Conservation (phyloP, 2,113 vertebrate species). For the Podarcis raffonei region DNA sequence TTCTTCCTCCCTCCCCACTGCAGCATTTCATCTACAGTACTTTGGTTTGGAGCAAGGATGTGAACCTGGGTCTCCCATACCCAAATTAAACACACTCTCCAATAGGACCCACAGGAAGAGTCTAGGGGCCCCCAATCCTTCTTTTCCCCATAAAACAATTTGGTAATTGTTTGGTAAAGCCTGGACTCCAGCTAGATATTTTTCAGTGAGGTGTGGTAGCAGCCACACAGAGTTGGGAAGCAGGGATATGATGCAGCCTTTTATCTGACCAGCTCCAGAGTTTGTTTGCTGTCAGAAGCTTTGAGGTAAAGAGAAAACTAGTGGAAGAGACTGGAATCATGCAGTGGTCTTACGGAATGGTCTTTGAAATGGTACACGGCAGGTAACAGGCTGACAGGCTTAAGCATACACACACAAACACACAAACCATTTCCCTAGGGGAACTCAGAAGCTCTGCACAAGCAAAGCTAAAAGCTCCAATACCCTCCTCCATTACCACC, state of each 20-base stretch:
- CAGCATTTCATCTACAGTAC: no score
- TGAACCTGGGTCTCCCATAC: not conserved
- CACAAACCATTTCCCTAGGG: no score
- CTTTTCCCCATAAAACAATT: not conserved
- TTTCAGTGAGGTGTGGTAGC: not conserved
- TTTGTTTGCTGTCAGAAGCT: not conserved
- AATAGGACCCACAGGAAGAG: not conserved
- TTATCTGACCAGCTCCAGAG: not conserved
- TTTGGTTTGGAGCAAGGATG: not conserved
- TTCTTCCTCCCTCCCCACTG: no score
- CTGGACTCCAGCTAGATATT: constrained; percentile 6
- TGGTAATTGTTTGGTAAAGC: no score
- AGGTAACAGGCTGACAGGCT: not conserved
- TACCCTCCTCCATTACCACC: not conserved
- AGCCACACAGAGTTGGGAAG: not conserved
- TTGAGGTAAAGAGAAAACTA: not conserved
- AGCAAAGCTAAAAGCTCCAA: no score
- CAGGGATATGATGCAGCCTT: not conserved
- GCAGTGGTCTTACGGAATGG: not conserved
- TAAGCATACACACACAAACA: not conserved
- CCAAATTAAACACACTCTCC: not conserved
- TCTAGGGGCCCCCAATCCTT: not conserved
- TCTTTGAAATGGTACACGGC: not conserved
- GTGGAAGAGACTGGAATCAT: no score
- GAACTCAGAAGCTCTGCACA: not conserved